Percentiles rank a stretch among this genome's conserved stretches.
Conservation (phyloP, 2,888 invertebrate species). For the Hyppa rectilinea region DNA sequence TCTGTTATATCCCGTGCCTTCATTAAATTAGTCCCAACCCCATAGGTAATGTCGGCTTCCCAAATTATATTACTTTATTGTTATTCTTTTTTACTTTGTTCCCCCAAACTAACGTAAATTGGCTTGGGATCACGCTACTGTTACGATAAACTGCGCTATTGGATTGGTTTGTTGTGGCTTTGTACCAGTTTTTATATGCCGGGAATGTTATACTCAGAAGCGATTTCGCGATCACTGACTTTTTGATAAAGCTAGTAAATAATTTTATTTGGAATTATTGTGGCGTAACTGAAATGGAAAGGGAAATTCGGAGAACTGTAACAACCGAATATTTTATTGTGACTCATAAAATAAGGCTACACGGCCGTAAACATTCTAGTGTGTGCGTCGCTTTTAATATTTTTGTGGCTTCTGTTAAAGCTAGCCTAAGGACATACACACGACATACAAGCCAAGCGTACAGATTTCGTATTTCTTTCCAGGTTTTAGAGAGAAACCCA, state of each 20-base stretch:
- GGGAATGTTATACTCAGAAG: conserved; percentile 67
- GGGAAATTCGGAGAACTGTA: conserved; percentile 19
- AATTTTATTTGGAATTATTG: conserved; percentile 56
- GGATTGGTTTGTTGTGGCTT: conserved; percentile 83
- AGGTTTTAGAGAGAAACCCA: conserved; percentile 1
- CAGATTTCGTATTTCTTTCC: conserved; percentile 14
- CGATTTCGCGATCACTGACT: conserved; percentile 54
- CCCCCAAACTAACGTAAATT: conserved; percentile 89
- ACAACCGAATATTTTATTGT: conserved; percentile 32
- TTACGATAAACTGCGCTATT: conserved; percentile 87
- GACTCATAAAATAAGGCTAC: conserved; percentile 11
- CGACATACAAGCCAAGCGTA: neutral
- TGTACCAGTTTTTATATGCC: conserved; percentile 72
- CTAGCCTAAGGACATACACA: conserved; percentile 18
- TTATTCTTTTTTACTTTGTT: conserved; percentile 87
- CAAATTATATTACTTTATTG: conserved; percentile 90
- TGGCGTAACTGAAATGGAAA: conserved; percentile 36
- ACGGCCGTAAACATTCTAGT: conserved; percentile 19
- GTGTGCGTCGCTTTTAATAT: conserved; percentile 28
- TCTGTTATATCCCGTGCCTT: conserved; percentile 81
- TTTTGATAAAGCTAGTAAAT: conserved; percentile 49
- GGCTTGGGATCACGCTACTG: conserved; percentile 89
- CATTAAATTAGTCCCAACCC: conserved; percentile 87
- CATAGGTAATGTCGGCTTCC: conserved; percentile 84
- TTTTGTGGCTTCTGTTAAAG: conserved; percentile 23